phyloP scores from a whole-genome alignment of 2,113 vertebrate genomes.

The Epinephelus cyanopodus region DNA sequence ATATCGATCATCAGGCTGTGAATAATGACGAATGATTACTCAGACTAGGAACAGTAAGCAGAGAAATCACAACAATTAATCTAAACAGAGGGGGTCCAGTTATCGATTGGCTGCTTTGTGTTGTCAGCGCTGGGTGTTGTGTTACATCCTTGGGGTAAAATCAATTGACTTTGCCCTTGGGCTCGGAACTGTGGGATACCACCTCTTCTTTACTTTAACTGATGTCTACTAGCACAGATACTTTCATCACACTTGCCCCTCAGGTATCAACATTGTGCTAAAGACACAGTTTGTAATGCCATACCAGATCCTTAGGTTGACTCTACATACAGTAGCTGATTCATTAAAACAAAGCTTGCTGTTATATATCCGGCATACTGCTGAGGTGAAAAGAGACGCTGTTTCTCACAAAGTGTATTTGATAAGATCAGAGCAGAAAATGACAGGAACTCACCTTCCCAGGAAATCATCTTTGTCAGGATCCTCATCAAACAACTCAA shows the following conservation, averaged over 20 bases:
- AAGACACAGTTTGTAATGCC: background rate
- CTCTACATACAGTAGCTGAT: background rate
- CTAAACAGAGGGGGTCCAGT: slow-evolving; percentile 14
- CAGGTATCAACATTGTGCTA: background rate
- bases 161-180: slow-evolving; percentile 27
- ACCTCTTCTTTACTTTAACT: slow-evolving; percentile 7
- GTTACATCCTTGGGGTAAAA: slow-evolving; percentile 48
- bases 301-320: background rate
- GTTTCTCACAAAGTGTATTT: background rate
- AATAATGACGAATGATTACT: slow-evolving; percentile 58
- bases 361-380: background rate
- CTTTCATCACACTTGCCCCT: background rate
- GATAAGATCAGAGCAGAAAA: slow-evolving; percentile 28
- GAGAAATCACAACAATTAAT: slow-evolving; percentile 42
- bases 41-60: slow-evolving; percentile 9
- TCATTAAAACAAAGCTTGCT: background rate
- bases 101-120: slow-evolving; percentile 42
- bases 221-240: background rate
- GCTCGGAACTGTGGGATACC: slow-evolving; percentile 3
- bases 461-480: slow-evolving; percentile 98
- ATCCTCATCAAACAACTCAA: slow-evolving; percentile 98
- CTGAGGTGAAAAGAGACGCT: background rate
- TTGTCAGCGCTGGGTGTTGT: slow-evolving; percentile 22
- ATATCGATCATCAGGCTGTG: slow-evolving; percentile 95
- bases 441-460: slow-evolving; percentile 87